Conservation (phyloP, 2,888 invertebrate species). For the Dermolepida albohirtum region DNA sequence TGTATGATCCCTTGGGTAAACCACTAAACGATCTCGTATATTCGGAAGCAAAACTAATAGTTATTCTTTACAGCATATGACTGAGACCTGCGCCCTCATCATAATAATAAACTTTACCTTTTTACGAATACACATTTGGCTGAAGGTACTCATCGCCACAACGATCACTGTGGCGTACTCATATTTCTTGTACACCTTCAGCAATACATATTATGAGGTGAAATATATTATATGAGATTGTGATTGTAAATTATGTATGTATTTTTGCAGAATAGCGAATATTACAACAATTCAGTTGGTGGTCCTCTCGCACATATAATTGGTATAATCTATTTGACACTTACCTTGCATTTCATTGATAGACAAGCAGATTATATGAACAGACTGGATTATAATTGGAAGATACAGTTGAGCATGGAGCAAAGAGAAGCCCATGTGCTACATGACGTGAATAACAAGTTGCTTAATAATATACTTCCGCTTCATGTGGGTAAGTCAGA, state of each 20-base stretch:
- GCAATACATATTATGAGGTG: slow-evolving; percentile 66
- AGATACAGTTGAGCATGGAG: slow-evolving; percentile 80
- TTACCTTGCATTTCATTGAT: slow-evolving; percentile 86
- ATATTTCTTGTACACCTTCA: slow-evolving; percentile 75
- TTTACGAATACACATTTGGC: slow-evolving; percentile 83
- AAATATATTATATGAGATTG: slow-evolving; percentile 36
- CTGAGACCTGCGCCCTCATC: slow-evolving; percentile 75
- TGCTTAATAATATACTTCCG: slow-evolving; percentile 93
- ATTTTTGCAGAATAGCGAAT: slow-evolving; percentile 70
- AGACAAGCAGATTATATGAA: slow-evolving; percentile 91
- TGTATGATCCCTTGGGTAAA: slow-evolving; percentile 53
- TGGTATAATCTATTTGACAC: slow-evolving; percentile 77
- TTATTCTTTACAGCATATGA: slow-evolving; percentile 74
- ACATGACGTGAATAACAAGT: slow-evolving; percentile 86
- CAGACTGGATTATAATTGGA: slow-evolving; percentile 84
- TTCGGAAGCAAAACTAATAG: neutral
- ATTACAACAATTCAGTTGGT: slow-evolving; percentile 77
- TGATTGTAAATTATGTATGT: neutral
- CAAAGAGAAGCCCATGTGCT: slow-evolving; percentile 88
- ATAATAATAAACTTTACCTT: slow-evolving; percentile 83
- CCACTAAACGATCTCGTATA: neutral
- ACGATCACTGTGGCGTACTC: slow-evolving; percentile 75
- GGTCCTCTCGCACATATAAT: slow-evolving; percentile 80
- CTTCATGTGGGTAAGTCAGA: slow-evolving; percentile 83
- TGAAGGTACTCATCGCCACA: slow-evolving; percentile 81